phyloP scores from a whole-genome alignment of 2,113 vertebrate species.

The Nothoprocta pentlandii region DNA sequence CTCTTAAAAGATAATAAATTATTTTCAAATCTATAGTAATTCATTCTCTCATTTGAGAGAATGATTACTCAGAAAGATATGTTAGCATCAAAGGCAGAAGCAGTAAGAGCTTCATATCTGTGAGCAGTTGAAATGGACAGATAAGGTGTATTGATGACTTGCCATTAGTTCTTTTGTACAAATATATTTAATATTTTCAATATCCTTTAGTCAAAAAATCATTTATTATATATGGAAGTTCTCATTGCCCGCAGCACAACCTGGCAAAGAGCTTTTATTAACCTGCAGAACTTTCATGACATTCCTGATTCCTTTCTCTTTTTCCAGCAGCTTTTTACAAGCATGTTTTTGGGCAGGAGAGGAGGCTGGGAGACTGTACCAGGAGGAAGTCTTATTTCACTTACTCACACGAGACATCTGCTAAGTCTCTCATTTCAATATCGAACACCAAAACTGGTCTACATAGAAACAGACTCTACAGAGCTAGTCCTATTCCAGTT shows the following conservation, averaged over 20 bases:
- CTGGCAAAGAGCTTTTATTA: background rate
- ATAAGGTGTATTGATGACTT: background rate
- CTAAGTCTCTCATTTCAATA: background rate
- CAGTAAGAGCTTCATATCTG: background rate
- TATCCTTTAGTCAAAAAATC: background rate
- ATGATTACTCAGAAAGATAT: background rate
- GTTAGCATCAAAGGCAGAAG: background rate
- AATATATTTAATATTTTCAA: background rate
- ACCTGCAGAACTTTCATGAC: background rate
- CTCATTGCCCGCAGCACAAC: background rate
- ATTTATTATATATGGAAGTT: background rate
- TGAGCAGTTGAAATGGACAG: background rate
- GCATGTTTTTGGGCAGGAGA: background rate
- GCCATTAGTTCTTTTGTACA: background rate
- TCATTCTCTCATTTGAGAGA: slow-evolving; percentile 10
- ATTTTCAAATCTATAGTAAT: slow-evolving; percentile 42
- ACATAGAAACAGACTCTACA: background rate
- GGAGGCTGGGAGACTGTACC: background rate
- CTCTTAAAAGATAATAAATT: slow-evolving; percentile 32
- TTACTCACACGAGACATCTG: background rate
- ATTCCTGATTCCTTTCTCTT: background rate
- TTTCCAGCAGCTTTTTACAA: background rate
- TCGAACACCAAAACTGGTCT: background rate
- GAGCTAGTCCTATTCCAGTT: background rate
- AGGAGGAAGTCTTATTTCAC: background rate